These are phyloP conservation scores for Elanoides forficatus DNA, from an alignment of 2,113 vertebrate genomes.

Conservation along the genomic window DNA sequence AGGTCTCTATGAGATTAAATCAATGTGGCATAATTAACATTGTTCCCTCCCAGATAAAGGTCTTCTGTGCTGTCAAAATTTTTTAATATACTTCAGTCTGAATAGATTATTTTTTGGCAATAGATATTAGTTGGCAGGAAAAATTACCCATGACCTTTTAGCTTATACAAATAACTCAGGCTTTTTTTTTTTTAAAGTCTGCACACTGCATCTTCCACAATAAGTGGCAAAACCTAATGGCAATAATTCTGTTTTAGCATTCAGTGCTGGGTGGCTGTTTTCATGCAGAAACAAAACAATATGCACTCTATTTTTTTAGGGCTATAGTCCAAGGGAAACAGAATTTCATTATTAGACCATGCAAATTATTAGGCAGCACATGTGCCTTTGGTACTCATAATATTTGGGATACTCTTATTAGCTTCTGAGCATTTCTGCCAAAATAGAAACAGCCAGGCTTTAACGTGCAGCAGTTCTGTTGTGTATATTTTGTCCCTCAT, in stretches of 20 bases:
- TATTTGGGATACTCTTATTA: background rate
- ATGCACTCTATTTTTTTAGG: background rate
- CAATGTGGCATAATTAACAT: slow-evolving; percentile 19
- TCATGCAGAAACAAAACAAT: background rate
- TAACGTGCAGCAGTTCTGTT: background rate
- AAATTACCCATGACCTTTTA: slow-evolving; percentile 10
- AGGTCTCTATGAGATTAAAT: slow-evolving; percentile 23
- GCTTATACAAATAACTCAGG: background rate
- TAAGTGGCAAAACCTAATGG: background rate
- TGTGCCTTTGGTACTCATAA: background rate
- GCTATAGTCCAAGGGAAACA: background rate
- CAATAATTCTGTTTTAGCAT: background rate
- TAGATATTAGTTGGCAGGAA: background rate
- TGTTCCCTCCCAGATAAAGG: background rate
- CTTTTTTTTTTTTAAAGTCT: background rate
- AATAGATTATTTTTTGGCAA: background rate
- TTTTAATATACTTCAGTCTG: slow-evolving; percentile 20
- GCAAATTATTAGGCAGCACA: background rate
- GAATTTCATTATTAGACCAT: background rate
- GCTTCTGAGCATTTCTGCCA: background rate
- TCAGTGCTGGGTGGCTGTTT: background rate
- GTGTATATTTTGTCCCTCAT: background rate
- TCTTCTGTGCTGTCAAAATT: background rate
- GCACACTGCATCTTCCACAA: background rate
- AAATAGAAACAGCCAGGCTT: background rate